These are phyloP conservation scores for Notocelia uddmanniana DNA, from an alignment of 2,888 invertebrate genomes.

Conservation along the genomic window DNA sequence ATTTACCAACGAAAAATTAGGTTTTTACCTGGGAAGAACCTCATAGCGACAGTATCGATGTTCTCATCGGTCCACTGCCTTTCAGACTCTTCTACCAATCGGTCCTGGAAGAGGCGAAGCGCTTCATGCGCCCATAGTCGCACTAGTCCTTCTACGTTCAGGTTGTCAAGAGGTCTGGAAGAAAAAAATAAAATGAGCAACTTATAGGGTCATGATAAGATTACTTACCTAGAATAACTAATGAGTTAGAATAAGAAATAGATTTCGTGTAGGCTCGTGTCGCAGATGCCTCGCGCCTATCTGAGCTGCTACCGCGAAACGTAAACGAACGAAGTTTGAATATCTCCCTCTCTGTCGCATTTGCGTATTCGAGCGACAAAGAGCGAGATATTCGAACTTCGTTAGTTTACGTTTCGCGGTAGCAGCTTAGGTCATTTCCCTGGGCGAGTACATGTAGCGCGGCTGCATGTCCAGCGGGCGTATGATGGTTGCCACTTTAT, in stretches of 20 bases:
- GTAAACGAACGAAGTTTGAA: too few relatives aligned
- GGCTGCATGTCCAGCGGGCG: not conserved
- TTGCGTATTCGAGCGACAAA: too few relatives aligned
- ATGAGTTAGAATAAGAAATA: too few relatives aligned
- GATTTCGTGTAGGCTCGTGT: too few relatives aligned
- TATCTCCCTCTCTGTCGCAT: too few relatives aligned
- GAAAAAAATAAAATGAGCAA: not conserved
- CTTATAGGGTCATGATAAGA: not conserved
- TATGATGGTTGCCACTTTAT: too few relatives aligned
- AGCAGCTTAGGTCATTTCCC: too few relatives aligned
- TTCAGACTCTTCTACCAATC: constrained; percentile 97
- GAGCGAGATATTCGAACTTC: too few relatives aligned
- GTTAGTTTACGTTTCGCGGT: too few relatives aligned
- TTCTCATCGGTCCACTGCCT: constrained; percentile 99
- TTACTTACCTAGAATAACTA: too few relatives aligned
- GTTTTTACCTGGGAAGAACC: constrained; percentile 95
- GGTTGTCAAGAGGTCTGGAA: constrained; percentile 93
- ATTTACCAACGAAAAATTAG: not conserved
- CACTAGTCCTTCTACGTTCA: constrained; percentile 97
- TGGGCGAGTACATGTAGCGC: not conserved
- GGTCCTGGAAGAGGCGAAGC: constrained; percentile 97
- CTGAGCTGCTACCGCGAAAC: too few relatives aligned
- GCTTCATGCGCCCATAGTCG: constrained; percentile 99
- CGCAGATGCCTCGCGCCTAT: not conserved
- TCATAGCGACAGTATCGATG: constrained; percentile 96